Evolutionary conservation across 2,113 vertebrate species (phyloP).

Genomic region (Gallinago media): DNA sequence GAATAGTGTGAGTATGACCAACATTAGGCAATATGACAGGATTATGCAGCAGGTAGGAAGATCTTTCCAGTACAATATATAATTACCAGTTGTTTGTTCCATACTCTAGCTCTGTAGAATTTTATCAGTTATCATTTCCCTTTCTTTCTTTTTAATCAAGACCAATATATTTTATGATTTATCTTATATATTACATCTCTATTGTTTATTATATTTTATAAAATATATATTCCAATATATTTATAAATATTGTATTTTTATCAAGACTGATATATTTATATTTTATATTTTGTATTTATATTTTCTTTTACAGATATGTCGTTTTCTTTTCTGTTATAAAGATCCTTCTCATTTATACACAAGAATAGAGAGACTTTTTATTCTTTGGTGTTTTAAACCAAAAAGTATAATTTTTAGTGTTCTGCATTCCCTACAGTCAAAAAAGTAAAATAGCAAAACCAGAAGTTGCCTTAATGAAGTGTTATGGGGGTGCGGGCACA

Average conservation of each 20-base stretch:
- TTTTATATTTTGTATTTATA: not conserved
- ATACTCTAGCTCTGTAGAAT: not conserved
- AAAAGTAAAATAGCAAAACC: not conserved
- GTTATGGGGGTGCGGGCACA: too few species aligned
- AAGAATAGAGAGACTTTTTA: not conserved
- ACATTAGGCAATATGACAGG: not conserved
- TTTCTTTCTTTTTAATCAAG: not conserved
- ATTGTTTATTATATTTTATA: not conserved
- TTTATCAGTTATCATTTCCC: conserved; percentile 16
- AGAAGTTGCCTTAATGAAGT: not conserved
- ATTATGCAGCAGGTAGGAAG: not conserved
- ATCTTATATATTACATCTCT: not conserved
- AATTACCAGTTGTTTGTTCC: conserved; percentile 42
- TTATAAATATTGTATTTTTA: not conserved
- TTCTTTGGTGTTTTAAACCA: not conserved
- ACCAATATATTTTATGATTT: not conserved
- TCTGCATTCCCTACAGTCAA: not conserved
- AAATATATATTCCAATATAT: not conserved
- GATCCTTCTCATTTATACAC: not conserved
- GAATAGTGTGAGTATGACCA: not conserved
- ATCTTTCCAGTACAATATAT: not conserved
- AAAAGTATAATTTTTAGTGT: not conserved
- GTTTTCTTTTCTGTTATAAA: not conserved
- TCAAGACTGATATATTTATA: not conserved
- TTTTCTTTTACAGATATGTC: not conserved